Evolutionary conservation across 2,888 invertebrate genomes (phyloP).

Genomic region (Tenthredo livida): DNA sequence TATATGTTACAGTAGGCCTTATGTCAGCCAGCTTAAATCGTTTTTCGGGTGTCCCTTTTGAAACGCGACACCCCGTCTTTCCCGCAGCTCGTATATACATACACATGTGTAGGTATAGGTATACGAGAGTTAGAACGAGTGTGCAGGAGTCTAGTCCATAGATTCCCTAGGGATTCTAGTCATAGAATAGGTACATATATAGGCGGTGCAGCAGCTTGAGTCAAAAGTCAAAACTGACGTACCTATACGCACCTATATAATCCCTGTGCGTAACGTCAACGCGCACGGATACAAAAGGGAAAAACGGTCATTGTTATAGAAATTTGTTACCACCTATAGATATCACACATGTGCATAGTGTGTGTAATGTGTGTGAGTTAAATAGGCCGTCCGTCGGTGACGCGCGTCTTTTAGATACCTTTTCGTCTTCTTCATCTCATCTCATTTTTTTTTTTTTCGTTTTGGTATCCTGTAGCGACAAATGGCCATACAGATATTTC

Average conservation of each 20-base stretch:
- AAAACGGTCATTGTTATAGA: constrained; percentile 5
- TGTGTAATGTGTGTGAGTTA: too few species aligned
- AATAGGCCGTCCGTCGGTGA: background rate
- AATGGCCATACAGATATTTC: too few species aligned
- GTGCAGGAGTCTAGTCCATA: constrained; percentile 42
- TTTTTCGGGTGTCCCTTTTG: constrained; percentile 33
- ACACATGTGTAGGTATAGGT: background rate
- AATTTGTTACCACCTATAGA: background rate
- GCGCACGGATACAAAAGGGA: background rate
- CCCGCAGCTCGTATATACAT: background rate
- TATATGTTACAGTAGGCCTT: constrained; percentile 23
- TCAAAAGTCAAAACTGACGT: constrained; percentile 39
- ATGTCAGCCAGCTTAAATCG: constrained; percentile 43
- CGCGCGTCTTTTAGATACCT: background rate
- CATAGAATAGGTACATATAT: constrained; percentile 52
- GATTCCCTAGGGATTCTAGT: constrained; percentile 53
- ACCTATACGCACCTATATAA: too few species aligned
- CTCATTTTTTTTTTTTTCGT: too few species aligned
- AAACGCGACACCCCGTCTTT: constrained; percentile 40
- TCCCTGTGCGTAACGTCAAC: background rate
- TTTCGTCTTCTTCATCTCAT: background rate
- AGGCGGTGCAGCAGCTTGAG: background rate
- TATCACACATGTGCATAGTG: background rate
- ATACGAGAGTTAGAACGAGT: constrained; percentile 44
- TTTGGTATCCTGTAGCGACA: too few species aligned